Base-by-base conservation (phyloP, 2,797 vertebrate genomes). In the Enteromius paludinosus region DNA sequence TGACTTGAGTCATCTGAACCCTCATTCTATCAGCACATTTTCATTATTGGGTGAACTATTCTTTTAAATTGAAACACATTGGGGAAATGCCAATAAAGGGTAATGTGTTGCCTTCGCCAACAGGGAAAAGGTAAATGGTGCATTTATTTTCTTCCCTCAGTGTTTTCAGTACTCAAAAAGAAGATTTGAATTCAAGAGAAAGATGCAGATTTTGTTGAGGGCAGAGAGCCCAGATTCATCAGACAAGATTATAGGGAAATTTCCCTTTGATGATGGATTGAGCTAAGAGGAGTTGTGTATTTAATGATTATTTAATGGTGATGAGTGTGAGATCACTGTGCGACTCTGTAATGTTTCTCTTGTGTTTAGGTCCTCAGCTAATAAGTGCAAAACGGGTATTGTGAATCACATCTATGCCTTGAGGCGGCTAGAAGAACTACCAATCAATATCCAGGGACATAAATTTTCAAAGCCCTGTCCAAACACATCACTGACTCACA, bases 231-330 rank as follows among this genome's bases (percentile, higher is more conserved):
- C 47, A 41, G 4, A 79, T 11, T 25, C 47, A 56, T 41, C 35
- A 28, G 35, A 35, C 30, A 52, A 28, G 38, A 77, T 68, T 45
- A 38, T 45, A 38, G 64, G 14, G 14, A 47, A 45, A 75, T 66
- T 2, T 82, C 5, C 17, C 23, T 68, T 69, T 68, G 35, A 82
- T 69, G 49, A 59, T 82, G 12, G 81, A 59, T 56, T 68, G 72
- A 49, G 52, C 35, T 33, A 25, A 59, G 49, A n/a, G 12, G 35
- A 56, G 49, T 18, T 59, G 64, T 76, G 72, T 33, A 23, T 82
- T 82, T 69, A 68, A 75, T 82, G 71, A 56, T 69, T 75, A 47
- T 59, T 77, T 83, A 77, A 77, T 70, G 49, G 52, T 69, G 49
- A 77, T 70, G 73, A 77, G 52, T 70, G 23, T 56, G 28, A 56